Evolutionary conservation across 1,140 invertebrate genomes (phyloP), one percentile per base, ranked within the genome.

Genomic region (Pomacea maculata): DNA sequence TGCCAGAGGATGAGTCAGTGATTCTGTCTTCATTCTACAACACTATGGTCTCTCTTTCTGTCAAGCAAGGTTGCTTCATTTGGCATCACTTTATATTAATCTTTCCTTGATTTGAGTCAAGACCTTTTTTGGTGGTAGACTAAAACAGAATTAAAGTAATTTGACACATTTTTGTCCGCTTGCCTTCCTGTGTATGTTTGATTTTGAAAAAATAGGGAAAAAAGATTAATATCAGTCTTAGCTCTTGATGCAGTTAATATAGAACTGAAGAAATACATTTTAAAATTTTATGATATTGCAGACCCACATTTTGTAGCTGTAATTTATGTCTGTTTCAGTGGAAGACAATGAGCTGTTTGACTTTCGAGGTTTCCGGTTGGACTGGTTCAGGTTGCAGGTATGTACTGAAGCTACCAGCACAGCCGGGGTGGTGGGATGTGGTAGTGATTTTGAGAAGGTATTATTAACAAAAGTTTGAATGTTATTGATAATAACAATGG

Each of bases 321-420:
- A 34, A 25, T 34, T 7, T 76, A 61, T 76, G 1, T n/a, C 61
- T 75, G 85, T 91, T 91, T 78, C 87, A 94, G 96, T 98, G 73
- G 97, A 99, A 92, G 97, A 97, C 34, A 98, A 98, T 92, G 96
- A 98, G 90, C 88, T 97, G 0, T 99, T 99, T 93, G 97, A 99
- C 92, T 98, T 99, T 88, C 93, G 97, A 86, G 96, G 96, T 19
- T 95, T 99, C 79, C 94, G 98, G 57, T 90, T 99, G 55, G 99
- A 99, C 91, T 99, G 98, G 98, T 97, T 98, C 88, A 93, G 99
- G 85, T 92, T 99, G 34, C 98, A 99, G 89, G 92, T 93, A 78
- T 71, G 80, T 80, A 70, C 12, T 10, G 67, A 68, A 21, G 10
- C 19, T 57, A 57, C 55, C 14, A 57, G 57, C 57, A 45, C 34